Conservation (phyloP, 2,888 invertebrate genomes). For the Antheraea yamamai region DNA sequence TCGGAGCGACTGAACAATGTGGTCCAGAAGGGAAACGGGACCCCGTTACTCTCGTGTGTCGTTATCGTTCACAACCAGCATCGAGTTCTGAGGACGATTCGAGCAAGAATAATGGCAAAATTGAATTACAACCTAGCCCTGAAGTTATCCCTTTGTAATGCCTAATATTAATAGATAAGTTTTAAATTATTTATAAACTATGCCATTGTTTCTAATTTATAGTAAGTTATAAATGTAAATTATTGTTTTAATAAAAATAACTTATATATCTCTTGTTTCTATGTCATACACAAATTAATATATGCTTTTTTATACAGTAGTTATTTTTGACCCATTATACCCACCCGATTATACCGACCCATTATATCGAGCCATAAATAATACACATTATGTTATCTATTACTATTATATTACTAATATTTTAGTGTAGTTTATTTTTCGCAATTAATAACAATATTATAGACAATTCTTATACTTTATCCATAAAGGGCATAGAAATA, state of each 20-base stretch:
- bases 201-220: conserved; percentile 38
- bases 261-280: conserved; percentile 20
- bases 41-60: conserved; percentile 84
- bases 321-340: no score
- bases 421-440: no score
- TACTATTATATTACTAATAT: no score
- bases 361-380: no score
- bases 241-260: conserved; percentile 29
- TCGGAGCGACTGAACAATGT: conserved; percentile 88
- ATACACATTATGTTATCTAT: no score
- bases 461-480: no score
- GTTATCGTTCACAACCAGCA: conserved; percentile 31
- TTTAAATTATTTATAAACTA: conserved; percentile 47
- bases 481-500: no score
- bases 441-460: no score
- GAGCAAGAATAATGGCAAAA: conserved; percentile 26
- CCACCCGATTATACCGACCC: no score
- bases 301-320: not conserved
- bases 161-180: conserved; percentile 46
- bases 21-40: conserved; percentile 87
- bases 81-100: conserved; percentile 20
- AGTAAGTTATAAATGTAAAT: conserved; percentile 39
- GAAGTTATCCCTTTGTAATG: conserved; percentile 58
- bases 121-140: conserved; percentile 38
- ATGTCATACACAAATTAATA: not conserved